Percentiles rank a stretch among this genome's conserved stretches.
phyloP scores from a whole-genome alignment of 92 coral and sea anemone genomes.

The Parazoanthus darwini region DNA sequence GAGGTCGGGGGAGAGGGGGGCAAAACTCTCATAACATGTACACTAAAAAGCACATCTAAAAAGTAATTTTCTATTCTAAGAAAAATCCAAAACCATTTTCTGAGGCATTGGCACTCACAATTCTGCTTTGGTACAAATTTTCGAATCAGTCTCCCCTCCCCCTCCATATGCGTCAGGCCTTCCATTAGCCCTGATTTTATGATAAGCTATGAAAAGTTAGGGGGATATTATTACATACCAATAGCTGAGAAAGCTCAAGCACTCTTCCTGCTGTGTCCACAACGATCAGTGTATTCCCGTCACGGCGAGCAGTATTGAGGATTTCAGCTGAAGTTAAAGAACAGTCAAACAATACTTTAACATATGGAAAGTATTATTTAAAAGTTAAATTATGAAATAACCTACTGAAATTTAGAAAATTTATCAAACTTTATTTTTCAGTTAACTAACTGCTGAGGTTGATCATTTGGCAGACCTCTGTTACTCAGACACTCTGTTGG shows the following conservation, averaged over 20 bases:
- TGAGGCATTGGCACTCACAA: no score
- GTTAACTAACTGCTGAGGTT: no score
- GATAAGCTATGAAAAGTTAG: background rate
- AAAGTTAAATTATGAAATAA: no score
- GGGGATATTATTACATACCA: constrained; percentile 51
- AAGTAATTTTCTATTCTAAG: background rate
- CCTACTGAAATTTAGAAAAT: background rate
- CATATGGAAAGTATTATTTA: background rate
- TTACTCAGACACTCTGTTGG: no score
- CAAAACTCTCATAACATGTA: background rate
- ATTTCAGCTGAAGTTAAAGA: constrained; percentile 70
- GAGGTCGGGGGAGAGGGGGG: no score
- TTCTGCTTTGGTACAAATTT: no score
- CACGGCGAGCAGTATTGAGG: constrained; percentile 82
- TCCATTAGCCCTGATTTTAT: no score
- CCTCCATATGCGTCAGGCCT: no score
- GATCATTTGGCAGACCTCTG: no score
- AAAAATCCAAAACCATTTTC: background rate
- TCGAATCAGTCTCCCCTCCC: no score
- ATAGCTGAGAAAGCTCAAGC: constrained; percentile 88
- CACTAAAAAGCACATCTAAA: background rate
- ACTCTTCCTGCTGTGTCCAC: constrained; percentile 98
- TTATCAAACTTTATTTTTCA: background rate
- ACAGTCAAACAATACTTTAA: background rate
- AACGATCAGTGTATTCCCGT: constrained; percentile 90